These are phyloP conservation scores for Gobionotothen gibberifrons DNA, from an alignment of 2,797 vertebrate species.

Conservation along the genomic window DNA sequence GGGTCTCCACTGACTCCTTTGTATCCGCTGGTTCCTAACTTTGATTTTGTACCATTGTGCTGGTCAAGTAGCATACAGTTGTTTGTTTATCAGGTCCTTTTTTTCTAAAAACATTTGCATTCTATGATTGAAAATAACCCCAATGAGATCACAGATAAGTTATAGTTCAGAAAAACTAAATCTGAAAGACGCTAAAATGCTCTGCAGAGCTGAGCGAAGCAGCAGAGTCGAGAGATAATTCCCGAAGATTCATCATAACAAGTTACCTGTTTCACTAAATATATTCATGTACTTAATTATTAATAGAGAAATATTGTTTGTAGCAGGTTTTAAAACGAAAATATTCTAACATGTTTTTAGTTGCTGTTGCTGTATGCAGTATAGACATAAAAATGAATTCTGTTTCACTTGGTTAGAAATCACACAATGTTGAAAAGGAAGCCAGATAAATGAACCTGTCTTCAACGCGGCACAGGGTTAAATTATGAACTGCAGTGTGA, in stretches of 20 bases:
- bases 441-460: conserved; percentile 31
- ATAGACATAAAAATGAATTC: conserved; percentile 19
- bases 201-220: background rate
- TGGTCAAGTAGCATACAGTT: background rate
- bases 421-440: conserved; percentile 34
- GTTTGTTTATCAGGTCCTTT: background rate
- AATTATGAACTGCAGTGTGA: conserved; percentile 42
- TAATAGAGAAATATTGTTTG: conserved; percentile 14
- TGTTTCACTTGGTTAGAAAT: conserved; percentile 25
- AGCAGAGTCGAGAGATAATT: no score
- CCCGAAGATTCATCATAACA: no score
- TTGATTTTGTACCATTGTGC: background rate
- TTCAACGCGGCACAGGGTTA: conserved; percentile 26
- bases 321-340: conserved; percentile 23
- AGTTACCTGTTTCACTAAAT: background rate
- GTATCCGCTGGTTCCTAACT: background rate
- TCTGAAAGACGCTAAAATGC: background rate
- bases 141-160: background rate
- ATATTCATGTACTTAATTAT: background rate
- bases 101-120: background rate
- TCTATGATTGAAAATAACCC: background rate
- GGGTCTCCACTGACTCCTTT: background rate
- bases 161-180: background rate
- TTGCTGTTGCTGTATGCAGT: conserved; percentile 6
- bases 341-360: background rate